phyloP scores from a whole-genome alignment of 2,797 vertebrate genomes.

The Clarias fuscus region DNA sequence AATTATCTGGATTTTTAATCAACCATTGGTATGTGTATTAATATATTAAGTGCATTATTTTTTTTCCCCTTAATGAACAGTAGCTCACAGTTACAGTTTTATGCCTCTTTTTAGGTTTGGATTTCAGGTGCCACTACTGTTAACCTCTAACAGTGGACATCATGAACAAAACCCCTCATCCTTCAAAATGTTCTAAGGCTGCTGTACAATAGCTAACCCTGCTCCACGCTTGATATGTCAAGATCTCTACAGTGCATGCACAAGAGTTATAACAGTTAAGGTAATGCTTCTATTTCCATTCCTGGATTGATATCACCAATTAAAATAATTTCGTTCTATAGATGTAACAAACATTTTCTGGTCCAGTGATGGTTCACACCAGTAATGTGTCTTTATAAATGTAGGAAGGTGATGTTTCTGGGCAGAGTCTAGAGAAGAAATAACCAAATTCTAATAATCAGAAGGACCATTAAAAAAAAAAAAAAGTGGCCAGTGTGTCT shows the following conservation, averaged over 20 bases:
- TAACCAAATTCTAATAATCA: not conserved
- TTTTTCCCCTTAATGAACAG: not conserved
- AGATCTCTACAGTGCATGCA: not conserved
- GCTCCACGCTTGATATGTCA: not conserved
- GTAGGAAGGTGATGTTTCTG: not conserved
- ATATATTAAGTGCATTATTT: not conserved
- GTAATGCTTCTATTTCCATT: not conserved
- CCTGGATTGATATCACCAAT: not conserved
- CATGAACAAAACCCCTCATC: not conserved
- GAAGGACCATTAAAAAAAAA: not conserved
- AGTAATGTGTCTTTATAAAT: not conserved
- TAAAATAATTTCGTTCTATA: not conserved
- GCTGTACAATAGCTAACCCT: not conserved
- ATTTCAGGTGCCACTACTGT: not conserved
- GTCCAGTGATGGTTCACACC: not conserved
- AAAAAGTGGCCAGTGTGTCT: too few relatives aligned
- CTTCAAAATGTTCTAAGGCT: not conserved
- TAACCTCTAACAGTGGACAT: not conserved
- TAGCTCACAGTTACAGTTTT: not conserved
- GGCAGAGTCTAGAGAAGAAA: not conserved
- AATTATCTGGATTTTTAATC: not conserved
- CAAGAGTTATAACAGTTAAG: not conserved
- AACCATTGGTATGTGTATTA: not conserved
- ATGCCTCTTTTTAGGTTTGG: not conserved
- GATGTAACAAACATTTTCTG: not conserved